Evolutionary conservation across 2,797 vertebrate species (phyloP).

Genomic region (Saguinus oedipus): DNA sequence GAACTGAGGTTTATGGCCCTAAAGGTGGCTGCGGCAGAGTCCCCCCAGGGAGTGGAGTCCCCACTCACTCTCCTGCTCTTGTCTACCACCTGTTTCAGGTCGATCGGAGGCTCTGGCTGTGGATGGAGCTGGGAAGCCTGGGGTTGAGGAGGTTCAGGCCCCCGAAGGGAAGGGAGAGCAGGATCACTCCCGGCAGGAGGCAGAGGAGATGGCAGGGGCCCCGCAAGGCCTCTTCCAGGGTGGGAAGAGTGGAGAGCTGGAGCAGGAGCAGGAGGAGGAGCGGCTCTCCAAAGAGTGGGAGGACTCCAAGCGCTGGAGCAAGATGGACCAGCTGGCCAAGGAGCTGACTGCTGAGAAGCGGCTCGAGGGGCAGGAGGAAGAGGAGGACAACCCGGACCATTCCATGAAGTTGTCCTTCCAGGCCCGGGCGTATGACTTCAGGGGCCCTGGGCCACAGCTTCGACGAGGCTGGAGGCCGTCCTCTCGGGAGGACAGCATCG

Average conservation of each 20-base stretch:
- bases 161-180: conserved; percentile 70
- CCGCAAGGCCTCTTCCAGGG: conserved; percentile 64
- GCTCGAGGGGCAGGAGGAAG: conserved; percentile 66
- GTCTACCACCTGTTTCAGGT: conserved; percentile 77
- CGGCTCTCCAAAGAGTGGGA: conserved; percentile 82
- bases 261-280: conserved; percentile 67
- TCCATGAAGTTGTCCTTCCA: conserved; percentile 83
- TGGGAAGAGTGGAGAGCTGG: conserved; percentile 66
- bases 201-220: conserved; percentile 66
- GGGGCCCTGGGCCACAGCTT: conserved; percentile 68
- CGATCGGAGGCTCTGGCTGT: conserved; percentile 56
- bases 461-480: conserved; percentile 84
- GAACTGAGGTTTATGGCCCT: neutral
- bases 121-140: conserved; percentile 78
- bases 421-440: conserved; percentile 76
- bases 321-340: conserved; percentile 85
- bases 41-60: neutral
- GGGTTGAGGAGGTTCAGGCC: conserved; percentile 75
- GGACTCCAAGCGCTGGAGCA: conserved; percentile 86
- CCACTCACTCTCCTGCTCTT: conserved; percentile 31
- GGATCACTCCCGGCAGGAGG: conserved; percentile 55
- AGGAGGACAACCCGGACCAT: conserved; percentile 82
- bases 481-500: conserved; percentile 86
- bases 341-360: conserved; percentile 85
- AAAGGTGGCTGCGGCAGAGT: neutral